Conservation (phyloP, 2,888 invertebrate genomes). For the Melolontha melolontha region DNA sequence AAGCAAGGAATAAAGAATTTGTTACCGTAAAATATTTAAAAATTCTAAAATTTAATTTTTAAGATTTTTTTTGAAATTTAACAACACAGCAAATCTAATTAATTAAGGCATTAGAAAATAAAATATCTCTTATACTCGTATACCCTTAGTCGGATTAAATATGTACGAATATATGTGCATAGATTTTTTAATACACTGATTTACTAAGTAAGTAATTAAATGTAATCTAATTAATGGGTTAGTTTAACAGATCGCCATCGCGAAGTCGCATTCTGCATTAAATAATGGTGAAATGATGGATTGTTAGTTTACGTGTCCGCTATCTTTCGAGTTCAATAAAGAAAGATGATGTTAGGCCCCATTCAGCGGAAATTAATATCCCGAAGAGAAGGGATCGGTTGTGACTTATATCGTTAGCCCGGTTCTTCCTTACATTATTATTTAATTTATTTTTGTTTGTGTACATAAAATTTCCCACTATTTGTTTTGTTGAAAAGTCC, state of each 20-base stretch:
- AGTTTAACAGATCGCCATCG: slow-evolving; percentile 5
- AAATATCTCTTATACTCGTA: no score
- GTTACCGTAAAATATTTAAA: no score
- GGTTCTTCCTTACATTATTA: background rate
- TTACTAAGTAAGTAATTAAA: slow-evolving; percentile 29
- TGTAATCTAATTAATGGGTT: slow-evolving; percentile 30
- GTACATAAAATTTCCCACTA: no score
- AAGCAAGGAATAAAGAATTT: no score
- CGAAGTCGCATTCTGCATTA: slow-evolving; percentile 6
- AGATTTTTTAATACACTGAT: background rate
- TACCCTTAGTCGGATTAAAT: no score
- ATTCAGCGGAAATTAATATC: slow-evolving; percentile 27
- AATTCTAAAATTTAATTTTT: no score
- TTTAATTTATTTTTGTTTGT: slow-evolving; percentile 2
- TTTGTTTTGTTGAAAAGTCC: no score
- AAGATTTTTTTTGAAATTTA: no score
- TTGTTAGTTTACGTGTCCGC: slow-evolving; percentile 31
- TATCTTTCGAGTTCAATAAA: slow-evolving; percentile 23
- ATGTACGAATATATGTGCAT: no score
- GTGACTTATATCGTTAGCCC: background rate
- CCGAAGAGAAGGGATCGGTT: slow-evolving; percentile 20
- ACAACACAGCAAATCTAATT: no score
- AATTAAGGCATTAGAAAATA: no score
- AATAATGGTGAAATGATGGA: slow-evolving; percentile 34
- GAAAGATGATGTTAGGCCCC: slow-evolving; percentile 6